Base-by-base conservation (phyloP, 2,113 vertebrate genomes). In the Gorsachius goisagi region DNA sequence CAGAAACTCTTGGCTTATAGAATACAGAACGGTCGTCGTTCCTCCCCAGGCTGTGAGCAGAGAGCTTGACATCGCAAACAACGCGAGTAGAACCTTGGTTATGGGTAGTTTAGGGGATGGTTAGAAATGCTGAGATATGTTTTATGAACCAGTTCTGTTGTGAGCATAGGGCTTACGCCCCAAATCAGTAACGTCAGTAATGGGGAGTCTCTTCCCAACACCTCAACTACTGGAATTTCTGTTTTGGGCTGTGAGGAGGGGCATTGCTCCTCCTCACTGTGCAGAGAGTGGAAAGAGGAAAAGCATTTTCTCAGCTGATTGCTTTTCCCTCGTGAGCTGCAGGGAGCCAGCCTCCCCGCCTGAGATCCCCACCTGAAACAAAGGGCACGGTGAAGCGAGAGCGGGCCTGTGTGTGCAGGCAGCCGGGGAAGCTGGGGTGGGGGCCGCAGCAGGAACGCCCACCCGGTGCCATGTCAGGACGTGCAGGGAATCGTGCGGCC, bases 381-480 rank as follows among this genome's bases (percentile, higher is more conserved):
- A 88, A 59, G 20, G 15, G 1, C 35, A 8, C 4, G 9, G 52
- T 93, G 87, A 68, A 90, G 73, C 0, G 0, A 85, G 39, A 80
- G 78, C 7, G 2, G 88, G 63, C 62, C 1, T 41, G 81, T 89
- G 56, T 62, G 63, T 89, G 55, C 85, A 94, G 81, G 85, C 67
- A 80, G 77, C n/a, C 12, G 22, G 81, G 23, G 49, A 64, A 94
- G 91, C 74, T 52, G 33, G 76, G 80, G 67, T 52, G 45, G 87
- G 41, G 56, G 82, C 89, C 84, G 7, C 24, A 24, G 59, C 50
- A 71, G 86, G 33, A 67, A 27, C 68, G 62, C 68, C 49, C 3
- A 0, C 49, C 9, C 26, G 33, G 14, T 75, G 84, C 50, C 44
- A 0, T 3, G 16, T n/a, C 73, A 28, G 68, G 41, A 50, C 17